Evolutionary conservation across 2,113 vertebrate species (phyloP), one percentile per base, ranked within the genome.

Genomic region (Dendrocopos noguchii): DNA sequence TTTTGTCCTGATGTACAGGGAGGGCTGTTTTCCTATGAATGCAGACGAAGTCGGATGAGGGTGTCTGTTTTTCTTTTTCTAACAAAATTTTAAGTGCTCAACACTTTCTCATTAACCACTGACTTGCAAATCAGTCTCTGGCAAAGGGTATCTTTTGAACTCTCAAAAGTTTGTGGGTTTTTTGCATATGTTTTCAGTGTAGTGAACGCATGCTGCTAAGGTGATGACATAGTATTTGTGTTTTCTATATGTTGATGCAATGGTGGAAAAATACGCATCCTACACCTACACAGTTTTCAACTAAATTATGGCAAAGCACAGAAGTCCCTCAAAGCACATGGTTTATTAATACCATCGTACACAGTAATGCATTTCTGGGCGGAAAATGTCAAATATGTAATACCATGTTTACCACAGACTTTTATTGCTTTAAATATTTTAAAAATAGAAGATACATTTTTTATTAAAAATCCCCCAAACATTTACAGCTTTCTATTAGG

Each of bases 311-410:
- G 93, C 86, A 94, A 89, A 96, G 80, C 90, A 93, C 80, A 89
- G 91, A 92, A 94, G 91, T 94, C 96, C 96, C 95, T 93, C 89
- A 96, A 96, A 97, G 90, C 94, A 94, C 91, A 97, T 97, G 95
- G 96, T 97, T 98, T 98, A 97, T 98, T 98, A 97, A 98, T 96
- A 96, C 83, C 77, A 86, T 95, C 65, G 6, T 94, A 91, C 84
- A 73, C 94, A 81, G 77, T 97, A 97, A 97, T 96, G 92, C 96
- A 96, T 96, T 97, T 97, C 96, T 96, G 95, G 92, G 93, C 24
- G 22, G 94, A 95, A 96, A 98, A 97, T 96, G 94, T 94, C 94
- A 97, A 95, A 91, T 93, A 89, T 87, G 90, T 94, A 97, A 96
- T 97, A 96, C 71, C 55, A 68, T 96, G 85, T 97, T 97, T 97